These are phyloP conservation scores for Rhynchopsitta pachyrhyncha DNA, from an alignment of 2,113 vertebrate species.

Conservation along the genomic window DNA sequence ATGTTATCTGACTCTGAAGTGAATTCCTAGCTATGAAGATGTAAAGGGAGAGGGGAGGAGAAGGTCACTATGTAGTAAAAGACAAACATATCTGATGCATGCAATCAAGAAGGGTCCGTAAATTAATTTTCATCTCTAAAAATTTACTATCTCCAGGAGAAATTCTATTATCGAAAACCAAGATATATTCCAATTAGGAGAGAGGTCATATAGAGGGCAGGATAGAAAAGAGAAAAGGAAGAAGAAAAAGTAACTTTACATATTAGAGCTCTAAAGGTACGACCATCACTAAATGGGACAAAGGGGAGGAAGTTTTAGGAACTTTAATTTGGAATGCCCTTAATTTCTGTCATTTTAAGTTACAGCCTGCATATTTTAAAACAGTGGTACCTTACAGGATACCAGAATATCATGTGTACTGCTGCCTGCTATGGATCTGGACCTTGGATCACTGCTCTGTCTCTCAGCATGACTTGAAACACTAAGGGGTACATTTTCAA, in stretches of 20 bases:
- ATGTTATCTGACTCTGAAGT: neutral
- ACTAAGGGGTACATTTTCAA: slow-evolving; percentile 53
- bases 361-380: slow-evolving; percentile 52
- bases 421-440: slow-evolving; percentile 46
- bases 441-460: slow-evolving; percentile 47
- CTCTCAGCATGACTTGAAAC: slow-evolving; percentile 41
- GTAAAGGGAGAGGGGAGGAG: slow-evolving; percentile 29
- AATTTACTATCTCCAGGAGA: slow-evolving; percentile 61
- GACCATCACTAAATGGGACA: neutral
- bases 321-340: slow-evolving; percentile 49
- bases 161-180: slow-evolving; percentile 71
- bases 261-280: slow-evolving; percentile 13
- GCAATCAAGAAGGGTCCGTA: slow-evolving; percentile 38
- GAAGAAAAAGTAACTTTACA: neutral
- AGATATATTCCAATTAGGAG: slow-evolving; percentile 66
- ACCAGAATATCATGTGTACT: neutral
- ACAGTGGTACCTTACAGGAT: slow-evolving; percentile 21
- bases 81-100: slow-evolving; percentile 60
- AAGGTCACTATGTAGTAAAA: slow-evolving; percentile 59
- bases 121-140: slow-evolving; percentile 70
- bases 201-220: slow-evolving; percentile 49
- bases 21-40: slow-evolving; percentile 16
- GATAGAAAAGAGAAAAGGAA: slow-evolving; percentile 25
- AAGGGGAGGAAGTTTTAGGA: neutral
- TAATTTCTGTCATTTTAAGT: slow-evolving; percentile 59